Percentiles rank a stretch among this genome's conserved stretches.
Conservation (phyloP, 2,888 invertebrate species). For the Acanthococcus lagerstroemiae region DNA sequence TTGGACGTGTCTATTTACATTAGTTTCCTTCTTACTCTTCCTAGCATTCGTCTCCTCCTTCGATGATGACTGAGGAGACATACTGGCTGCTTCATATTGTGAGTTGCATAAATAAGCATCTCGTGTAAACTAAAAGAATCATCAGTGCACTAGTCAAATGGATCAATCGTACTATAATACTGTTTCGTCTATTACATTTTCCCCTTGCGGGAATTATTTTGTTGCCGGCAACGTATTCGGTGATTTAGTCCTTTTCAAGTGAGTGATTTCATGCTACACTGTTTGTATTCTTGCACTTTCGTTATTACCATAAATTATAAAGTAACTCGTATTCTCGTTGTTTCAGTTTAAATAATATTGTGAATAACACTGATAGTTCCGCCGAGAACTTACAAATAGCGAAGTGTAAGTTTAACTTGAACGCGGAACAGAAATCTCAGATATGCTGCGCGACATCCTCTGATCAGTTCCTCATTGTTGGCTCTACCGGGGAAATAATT, state of each 20-base stretch:
- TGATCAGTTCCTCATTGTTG: slow-evolving; percentile 60
- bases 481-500: slow-evolving; percentile 54
- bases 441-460: slow-evolving; percentile 58
- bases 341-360: slow-evolving; percentile 52
- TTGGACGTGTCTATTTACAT: too few species aligned
- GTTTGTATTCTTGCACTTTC: neutral
- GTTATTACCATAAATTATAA: neutral
- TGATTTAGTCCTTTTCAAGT: slow-evolving; percentile 72
- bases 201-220: slow-evolving; percentile 72
- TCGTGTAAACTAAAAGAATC: too few species aligned
- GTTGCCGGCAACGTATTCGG: slow-evolving; percentile 77
- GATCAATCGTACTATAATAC: slow-evolving; percentile 64
- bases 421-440: slow-evolving; percentile 53
- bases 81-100: too few species aligned
- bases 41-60: too few species aligned
- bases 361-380: slow-evolving; percentile 49
- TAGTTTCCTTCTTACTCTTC: too few species aligned
- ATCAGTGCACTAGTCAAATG: too few species aligned
- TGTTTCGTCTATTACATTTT: slow-evolving; percentile 68
- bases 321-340: slow-evolving; percentile 7
- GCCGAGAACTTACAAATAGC: slow-evolving; percentile 17
- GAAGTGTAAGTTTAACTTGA: slow-evolving; percentile 46
- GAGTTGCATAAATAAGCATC: too few species aligned
- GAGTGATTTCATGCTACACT: slow-evolving; percentile 42
- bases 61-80: too few species aligned